These are phyloP conservation scores for Margaritifera margaritifera DNA, from an alignment of 2,888 invertebrate species.

Conservation along the genomic window DNA sequence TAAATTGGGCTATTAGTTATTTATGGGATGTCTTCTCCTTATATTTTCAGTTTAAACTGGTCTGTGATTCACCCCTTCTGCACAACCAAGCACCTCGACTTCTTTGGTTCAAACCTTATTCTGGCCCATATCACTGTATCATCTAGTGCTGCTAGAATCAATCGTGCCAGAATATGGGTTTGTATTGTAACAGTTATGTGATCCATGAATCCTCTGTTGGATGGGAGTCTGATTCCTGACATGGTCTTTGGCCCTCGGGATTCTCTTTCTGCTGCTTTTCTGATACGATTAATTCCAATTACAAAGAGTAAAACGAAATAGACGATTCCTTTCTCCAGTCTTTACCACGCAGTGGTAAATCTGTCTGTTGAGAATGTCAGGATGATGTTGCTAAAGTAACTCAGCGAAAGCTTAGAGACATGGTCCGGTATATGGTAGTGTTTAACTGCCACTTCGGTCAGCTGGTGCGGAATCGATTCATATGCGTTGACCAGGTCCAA, in stretches of 20 bases:
- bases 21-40: too few relatives aligned
- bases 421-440: conserved; percentile 11
- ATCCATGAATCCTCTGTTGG: conserved; percentile 14
- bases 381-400: conserved; percentile 3
- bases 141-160: background rate
- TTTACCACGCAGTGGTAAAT: too few relatives aligned
- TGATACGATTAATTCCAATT: conserved; percentile 21
- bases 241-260: too few relatives aligned
- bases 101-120: too few relatives aligned
- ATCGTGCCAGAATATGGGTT: conserved; percentile 4
- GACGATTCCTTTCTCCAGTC: conserved; percentile 12
- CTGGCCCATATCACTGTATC: conserved; percentile 1
- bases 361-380: too few relatives aligned
- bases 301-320: conserved; percentile 18
- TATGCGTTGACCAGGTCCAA: conserved; percentile 9
- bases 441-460: background rate
- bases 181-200: conserved; percentile 12
- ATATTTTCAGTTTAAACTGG: too few relatives aligned
- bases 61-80: too few relatives aligned
- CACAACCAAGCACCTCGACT: too few relatives aligned
- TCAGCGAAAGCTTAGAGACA: background rate
- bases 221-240: conserved; percentile 12
- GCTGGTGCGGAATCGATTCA: conserved; percentile 1
- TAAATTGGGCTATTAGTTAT: too few relatives aligned
- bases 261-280: conserved; percentile 13